Base-by-base conservation (phyloP, 92 coral and sea anemone species). In the Epizoanthus stellaris region DNA sequence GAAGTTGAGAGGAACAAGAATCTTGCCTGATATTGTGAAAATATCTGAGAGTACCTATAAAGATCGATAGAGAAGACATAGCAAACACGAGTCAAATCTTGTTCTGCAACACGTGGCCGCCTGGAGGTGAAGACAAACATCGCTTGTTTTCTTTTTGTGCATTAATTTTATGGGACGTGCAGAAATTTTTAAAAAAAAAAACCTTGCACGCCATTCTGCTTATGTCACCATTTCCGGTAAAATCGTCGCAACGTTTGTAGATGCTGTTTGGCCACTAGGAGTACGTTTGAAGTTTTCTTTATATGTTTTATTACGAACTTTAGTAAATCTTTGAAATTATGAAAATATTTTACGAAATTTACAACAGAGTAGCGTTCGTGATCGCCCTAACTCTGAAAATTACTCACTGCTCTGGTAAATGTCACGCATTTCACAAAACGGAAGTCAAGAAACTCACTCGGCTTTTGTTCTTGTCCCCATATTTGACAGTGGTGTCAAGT, bases 401-500 rank as follows among this genome's bases (percentile, higher is more conserved):
- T 25, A 62, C 12, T 61, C 12, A 62, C 34, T 74, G 42, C 47
- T 43, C 40, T 76, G 81, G 9, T 10, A 25, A 5, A 42, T 21
- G 85, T 76, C 80, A 45, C 70, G 73, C 72, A 36, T 43, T 17
- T 23, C 3, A 0, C 54, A 64, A 15, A 87, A 88, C 94, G 98
- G 98, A 93, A 89, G 91, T 83, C 4, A 21, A 67, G 9, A 67
- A 17, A n/a, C 21, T 62, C 6, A n/a, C 68, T 57, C 42, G 36
- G 58, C 77, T 92, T 88, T 85, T 88, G 84, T 56, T 58, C 64
- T n/a, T 17, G 42, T 38, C 45, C 72, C 93, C 92, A 90, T 61
- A 93, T 90, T 84, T 87, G 98, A 93, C 39, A 73, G 39, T 36
- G 15, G 43, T 76, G 88, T 87, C 81, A 82, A 67, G 72, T 79